Conservation (phyloP, 2,888 invertebrate species). For the Platypus cylindrus region DNA sequence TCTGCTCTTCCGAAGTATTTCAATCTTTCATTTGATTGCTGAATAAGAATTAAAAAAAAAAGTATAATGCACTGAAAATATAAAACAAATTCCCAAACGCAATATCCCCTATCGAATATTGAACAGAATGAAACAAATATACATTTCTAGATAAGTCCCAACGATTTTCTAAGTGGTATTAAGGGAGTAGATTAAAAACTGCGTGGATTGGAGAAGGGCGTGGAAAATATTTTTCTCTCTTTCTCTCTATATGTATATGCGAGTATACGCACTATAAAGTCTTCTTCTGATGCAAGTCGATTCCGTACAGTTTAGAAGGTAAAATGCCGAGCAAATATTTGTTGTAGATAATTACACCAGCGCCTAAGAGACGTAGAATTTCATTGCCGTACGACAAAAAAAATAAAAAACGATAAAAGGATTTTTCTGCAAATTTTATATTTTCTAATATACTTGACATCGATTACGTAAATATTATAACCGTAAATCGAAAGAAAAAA, state of each 20-base stretch:
- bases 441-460: too few species aligned
- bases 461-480: too few species aligned
- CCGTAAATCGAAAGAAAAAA: too few species aligned
- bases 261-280: conserved; percentile 6
- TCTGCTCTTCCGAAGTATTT: too few species aligned
- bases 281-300: conserved; percentile 14
- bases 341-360: conserved; percentile 33
- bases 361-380: conserved; percentile 28
- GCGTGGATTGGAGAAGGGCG: conserved; percentile 12
- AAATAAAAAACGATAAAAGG: too few species aligned
- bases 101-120: conserved; percentile 8
- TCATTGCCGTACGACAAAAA: conserved; percentile 15
- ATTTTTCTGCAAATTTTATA: too few species aligned
- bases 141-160: conserved; percentile 5
- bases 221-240: conserved; percentile 7
- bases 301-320: conserved; percentile 31
- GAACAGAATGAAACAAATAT: conserved; percentile 13
- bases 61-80: too few species aligned
- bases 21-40: too few species aligned
- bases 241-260: too few species aligned
- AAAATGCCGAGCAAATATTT: conserved; percentile 33
- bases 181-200: conserved; percentile 15
- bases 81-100: conserved; percentile 2
- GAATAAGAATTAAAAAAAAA: too few species aligned
- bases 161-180: conserved; percentile 14